phyloP scores from a whole-genome alignment of 2,888 invertebrate species.

The Pheosia gnoma region DNA sequence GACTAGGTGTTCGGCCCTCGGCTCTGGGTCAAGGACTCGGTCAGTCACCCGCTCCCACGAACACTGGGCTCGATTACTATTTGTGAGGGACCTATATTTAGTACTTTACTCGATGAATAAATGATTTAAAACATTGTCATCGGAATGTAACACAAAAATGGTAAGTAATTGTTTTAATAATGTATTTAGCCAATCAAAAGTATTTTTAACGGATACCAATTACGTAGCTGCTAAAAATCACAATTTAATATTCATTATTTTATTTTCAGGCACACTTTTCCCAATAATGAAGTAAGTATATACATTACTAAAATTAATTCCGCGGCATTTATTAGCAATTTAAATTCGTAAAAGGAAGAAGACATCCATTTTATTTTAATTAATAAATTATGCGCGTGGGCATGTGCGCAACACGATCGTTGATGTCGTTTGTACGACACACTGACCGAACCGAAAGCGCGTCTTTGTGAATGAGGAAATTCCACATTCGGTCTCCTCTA shows the following conservation, averaged over 20 bases:
- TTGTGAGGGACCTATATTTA: background rate
- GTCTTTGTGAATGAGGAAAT: constrained; percentile 32
- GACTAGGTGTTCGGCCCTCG: constrained; percentile 28
- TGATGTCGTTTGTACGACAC: constrained; percentile 32
- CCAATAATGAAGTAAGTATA: background rate
- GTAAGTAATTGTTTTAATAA: too few species aligned
- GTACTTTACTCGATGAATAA: background rate
- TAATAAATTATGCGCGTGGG: constrained; percentile 6
- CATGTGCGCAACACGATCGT: constrained; percentile 13
- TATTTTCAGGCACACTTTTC: too few species aligned
- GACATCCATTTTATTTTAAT: background rate
- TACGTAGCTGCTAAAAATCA: too few species aligned
- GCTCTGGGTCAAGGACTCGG: constrained; percentile 73
- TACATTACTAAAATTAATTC: background rate
- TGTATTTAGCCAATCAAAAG: too few species aligned
- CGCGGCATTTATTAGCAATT: background rate
- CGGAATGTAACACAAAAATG: too few species aligned
- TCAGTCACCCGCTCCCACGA: constrained; percentile 59
- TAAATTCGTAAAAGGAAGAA: background rate
- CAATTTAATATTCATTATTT: too few species aligned
- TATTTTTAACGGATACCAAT: too few species aligned
- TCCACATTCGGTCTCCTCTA: constrained; percentile 18
- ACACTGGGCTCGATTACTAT: constrained; percentile 12
- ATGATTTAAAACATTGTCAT: background rate
- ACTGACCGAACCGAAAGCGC: constrained; percentile 36